A percentile compares a stretch with the other conserved stretches of the same genome.
These are phyloP conservation scores for Cotesia congregata DNA, from an alignment of 2,888 invertebrate genomes.

Conservation along the genomic window DNA sequence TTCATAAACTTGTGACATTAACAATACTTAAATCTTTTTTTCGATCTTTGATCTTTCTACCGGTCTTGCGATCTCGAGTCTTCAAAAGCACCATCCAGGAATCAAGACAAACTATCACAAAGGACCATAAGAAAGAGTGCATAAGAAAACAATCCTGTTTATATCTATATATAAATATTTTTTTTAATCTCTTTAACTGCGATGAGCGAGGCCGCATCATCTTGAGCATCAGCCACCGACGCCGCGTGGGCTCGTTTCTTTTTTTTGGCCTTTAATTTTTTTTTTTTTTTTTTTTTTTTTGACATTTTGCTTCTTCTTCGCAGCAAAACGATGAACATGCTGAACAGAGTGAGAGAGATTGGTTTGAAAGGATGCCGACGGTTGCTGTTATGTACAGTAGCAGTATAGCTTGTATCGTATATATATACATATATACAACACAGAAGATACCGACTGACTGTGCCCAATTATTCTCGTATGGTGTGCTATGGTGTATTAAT, in stretches of 20 bases:
- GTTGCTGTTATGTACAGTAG: slow-evolving; percentile 61
- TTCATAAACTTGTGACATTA: not conserved
- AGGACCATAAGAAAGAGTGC: slow-evolving; percentile 29
- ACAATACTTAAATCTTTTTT: not conserved
- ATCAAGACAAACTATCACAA: slow-evolving; percentile 13
- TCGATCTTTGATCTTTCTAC: not conserved
- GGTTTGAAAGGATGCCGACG: slow-evolving; percentile 67
- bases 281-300: slow-evolving; percentile 20
- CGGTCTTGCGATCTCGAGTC: not conserved
- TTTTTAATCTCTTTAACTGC: slow-evolving; percentile 26
- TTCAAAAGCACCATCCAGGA: slow-evolving; percentile 5
- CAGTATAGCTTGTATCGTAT: slow-evolving; percentile 46
- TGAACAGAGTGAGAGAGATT: slow-evolving; percentile 33
- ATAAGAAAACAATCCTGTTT: slow-evolving; percentile 42
- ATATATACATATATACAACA: slow-evolving; percentile 14
- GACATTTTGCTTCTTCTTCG: slow-evolving; percentile 26
- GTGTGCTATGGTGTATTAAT: slow-evolving; percentile 61
- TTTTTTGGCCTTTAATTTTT: slow-evolving; percentile 30
- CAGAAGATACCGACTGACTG: slow-evolving; percentile 54
- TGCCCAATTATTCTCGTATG: slow-evolving; percentile 69
- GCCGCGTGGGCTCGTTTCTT: slow-evolving; percentile 45
- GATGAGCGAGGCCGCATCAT: slow-evolving; percentile 17
- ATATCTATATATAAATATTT: not conserved
- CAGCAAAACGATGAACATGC: slow-evolving; percentile 9
- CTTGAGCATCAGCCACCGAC: slow-evolving; percentile 44